Evolutionary conservation across 2,888 invertebrate genomes (phyloP).

Genomic region (Ellobium chinense): DNA sequence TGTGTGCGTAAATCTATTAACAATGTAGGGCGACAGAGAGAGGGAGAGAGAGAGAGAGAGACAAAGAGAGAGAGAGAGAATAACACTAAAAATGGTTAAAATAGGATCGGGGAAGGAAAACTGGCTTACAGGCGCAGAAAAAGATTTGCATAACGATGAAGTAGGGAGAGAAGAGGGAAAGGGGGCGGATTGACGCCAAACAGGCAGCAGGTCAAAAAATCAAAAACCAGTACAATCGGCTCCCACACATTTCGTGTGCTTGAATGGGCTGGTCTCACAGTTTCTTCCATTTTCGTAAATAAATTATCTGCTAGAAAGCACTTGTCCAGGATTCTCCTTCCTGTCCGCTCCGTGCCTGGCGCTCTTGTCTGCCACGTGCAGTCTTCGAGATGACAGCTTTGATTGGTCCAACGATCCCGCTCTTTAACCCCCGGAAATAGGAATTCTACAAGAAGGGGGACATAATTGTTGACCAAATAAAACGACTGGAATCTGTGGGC

Average conservation of each 20-base stretch:
- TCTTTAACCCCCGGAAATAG: slow-evolving; percentile 30
- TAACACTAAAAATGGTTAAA: not conserved
- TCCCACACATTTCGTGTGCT: too few relatives aligned
- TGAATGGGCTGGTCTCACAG: too few relatives aligned
- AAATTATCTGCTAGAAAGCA: too few relatives aligned
- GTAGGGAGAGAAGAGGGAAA: too few relatives aligned
- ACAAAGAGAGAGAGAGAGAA: not conserved
- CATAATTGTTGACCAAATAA: not conserved
- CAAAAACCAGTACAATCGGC: too few relatives aligned
- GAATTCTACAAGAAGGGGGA: not conserved
- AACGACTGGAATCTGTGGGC: not conserved
- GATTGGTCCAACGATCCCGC: slow-evolving; percentile 1
- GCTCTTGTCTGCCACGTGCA: slow-evolving; percentile 17
- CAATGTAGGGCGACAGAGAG: not conserved
- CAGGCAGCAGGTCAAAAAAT: too few relatives aligned
- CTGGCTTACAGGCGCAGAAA: too few relatives aligned
- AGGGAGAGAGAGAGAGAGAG: not conserved
- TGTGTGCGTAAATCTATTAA: not conserved
- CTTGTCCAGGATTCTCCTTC: too few relatives aligned
- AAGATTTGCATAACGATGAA: too few relatives aligned
- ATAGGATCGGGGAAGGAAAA: too few relatives aligned
- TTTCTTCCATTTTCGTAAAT: too few relatives aligned
- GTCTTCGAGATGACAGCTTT: not conserved
- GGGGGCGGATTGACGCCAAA: too few relatives aligned
- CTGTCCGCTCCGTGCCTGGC: not conserved